A percentile compares a stretch with the other conserved stretches of the same genome.
Evolutionary conservation across 2,113 vertebrate species (phyloP).

Genomic region (Oreochromis spilurus): DNA sequence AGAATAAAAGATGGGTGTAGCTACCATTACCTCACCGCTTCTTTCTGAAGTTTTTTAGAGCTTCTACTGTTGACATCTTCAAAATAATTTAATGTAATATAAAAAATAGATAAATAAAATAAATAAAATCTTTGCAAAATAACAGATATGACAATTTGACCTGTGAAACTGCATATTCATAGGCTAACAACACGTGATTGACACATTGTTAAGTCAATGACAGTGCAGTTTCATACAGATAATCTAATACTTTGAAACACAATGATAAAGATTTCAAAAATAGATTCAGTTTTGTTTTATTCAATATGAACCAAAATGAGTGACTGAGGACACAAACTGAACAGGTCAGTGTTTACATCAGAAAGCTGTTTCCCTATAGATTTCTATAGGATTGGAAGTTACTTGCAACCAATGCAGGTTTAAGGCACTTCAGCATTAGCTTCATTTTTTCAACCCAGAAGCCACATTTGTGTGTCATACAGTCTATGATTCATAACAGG

Average conservation of each 20-base stretch:
- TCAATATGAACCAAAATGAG: neutral
- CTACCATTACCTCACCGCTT: neutral
- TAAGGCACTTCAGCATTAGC: neutral
- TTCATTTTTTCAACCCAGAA: neutral
- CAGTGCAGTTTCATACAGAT: neutral
- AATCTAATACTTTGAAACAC: neutral
- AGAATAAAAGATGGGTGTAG: neutral
- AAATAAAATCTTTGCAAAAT: neutral
- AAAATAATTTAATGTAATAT: neutral
- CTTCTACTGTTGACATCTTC: neutral
- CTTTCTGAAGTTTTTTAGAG: neutral
- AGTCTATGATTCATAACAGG: neutral
- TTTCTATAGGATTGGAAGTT: neutral
- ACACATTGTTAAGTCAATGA: neutral
- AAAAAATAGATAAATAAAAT: neutral
- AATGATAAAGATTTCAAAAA: neutral
- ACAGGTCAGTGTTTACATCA: neutral
- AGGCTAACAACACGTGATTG: neutral
- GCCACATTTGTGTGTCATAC: neutral
- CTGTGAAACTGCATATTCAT: neutral
- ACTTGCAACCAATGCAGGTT: neutral
- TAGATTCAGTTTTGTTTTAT: neutral
- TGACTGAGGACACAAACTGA: neutral
- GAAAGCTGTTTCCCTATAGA: neutral
- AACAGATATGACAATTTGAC: neutral